Evolutionary conservation across 2,888 invertebrate genomes (phyloP), one percentile per base, ranked within the genome.

Genomic region (Melolontha melolontha): DNA sequence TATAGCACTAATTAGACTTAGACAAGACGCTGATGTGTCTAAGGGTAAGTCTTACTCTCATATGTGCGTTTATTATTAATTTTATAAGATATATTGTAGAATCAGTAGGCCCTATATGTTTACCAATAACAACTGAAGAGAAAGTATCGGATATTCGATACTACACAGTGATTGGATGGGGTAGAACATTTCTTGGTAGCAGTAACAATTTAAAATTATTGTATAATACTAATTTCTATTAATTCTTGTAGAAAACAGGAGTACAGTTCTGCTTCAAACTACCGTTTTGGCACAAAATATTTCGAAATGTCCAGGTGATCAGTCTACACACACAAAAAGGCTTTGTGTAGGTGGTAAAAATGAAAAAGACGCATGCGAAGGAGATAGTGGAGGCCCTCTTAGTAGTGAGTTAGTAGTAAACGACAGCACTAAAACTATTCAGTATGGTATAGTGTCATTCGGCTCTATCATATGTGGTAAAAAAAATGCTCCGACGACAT

Each of bases 261-360:
- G 62, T 62, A 27, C 11, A 16, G 16, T 51, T 17, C 62, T 67
- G 39, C 29, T 67, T 39, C 62, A 62, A 51, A 29, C 41, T 4
- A n/a, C 41, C 14, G 51, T 67, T 22, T 51, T 51, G 5, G 11
- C 14, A 11, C 16, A 27, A n/a, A 11, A 55, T 34, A 47, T 11
- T n/a, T 16, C 5, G 52, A 49, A 17, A 10, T 29, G 57, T 40
- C 8, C 49, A 16, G 5, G 16, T 6, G 14, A 44, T 12, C 14
- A 8, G 14, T 1, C 12, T 10, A 6, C 6, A 5, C 27, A 10
- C 14, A 54, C 57, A 14, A 88, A 59, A 16, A 90, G 90, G 73
- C 75, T 92, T 0, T 92, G 92, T 75, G 92, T 91, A 7, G 92
- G 92, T 1, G 92, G 92, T 0, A 83, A 84, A 39, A 86, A 83